Evolutionary conservation across 1,140 invertebrate genomes (phyloP).

Genomic region (Hermatobates lingyangjiaoensis): DNA sequence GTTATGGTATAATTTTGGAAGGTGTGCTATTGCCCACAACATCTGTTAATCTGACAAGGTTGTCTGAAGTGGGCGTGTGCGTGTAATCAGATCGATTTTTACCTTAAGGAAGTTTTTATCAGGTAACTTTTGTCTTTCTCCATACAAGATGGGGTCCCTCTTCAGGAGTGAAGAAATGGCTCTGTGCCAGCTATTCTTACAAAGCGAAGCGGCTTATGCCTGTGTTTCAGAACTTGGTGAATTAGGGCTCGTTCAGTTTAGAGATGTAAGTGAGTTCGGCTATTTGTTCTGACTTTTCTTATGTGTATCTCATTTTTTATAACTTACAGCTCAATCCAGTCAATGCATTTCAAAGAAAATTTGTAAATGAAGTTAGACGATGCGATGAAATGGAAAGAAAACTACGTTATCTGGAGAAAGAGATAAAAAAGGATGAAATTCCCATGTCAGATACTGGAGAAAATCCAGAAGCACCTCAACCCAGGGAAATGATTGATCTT

Average conservation of each 20-base stretch:
- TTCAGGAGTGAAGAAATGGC: constrained; percentile 85
- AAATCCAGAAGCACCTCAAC: constrained; percentile 93
- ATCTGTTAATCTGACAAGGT: no score
- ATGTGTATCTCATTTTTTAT: background rate
- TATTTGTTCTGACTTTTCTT: background rate
- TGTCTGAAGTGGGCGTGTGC: no score
- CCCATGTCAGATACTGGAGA: constrained; percentile 94
- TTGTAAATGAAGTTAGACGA: constrained; percentile 81
- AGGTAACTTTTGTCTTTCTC: no score
- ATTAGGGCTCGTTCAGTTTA: constrained; percentile 79
- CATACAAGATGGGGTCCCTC: constrained; percentile 62
- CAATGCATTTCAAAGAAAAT: constrained; percentile 89
- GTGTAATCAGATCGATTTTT: no score
- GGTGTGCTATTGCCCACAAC: no score
- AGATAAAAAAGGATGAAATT: constrained; percentile 94
- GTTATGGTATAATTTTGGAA: no score
- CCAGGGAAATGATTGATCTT: constrained; percentile 96
- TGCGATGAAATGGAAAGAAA: constrained; percentile 95
- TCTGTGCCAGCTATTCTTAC: constrained; percentile 72
- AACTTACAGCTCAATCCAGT: constrained; percentile 65
- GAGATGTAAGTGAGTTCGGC: constrained; percentile 52
- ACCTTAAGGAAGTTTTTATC: no score
- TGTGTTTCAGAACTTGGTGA: constrained; percentile 85
- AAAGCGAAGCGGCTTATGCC: constrained; percentile 83
- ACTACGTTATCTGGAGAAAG: constrained; percentile 87